Evolutionary conservation across 2,888 invertebrate species (phyloP), one percentile per base, ranked within the genome.

Genomic region (Chironomus riparius): DNA sequence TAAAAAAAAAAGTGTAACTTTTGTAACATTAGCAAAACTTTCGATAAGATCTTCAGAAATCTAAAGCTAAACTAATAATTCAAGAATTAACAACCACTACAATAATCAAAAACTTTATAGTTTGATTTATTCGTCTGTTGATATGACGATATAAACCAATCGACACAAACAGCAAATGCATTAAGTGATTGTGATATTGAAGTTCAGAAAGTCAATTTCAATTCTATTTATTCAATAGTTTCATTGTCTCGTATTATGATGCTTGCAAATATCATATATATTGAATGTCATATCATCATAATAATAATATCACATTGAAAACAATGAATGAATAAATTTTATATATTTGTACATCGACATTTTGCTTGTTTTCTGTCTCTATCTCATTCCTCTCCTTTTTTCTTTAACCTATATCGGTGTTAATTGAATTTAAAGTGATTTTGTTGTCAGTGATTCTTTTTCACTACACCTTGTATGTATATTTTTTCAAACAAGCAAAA

Each of bases 391-490:
- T 18, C 56, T 18, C 56, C 18, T 18, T 15, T n/a, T 38, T 38
- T 38, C 50, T n/a, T 50, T 50, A n/a, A 15, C 15, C 56, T 56
- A 15, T 56, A 56, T 56, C 56, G 56, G 47, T 56, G 72, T 62
- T 73, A 73, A 73, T 73, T 73, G 72, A 73, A 73, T 73, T 73
- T 73, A 24, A 73, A 73, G 47, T 28, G 72, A 73, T 62, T 38
- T 73, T 73, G 72, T 56, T 56, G n/a, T 38, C 38, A 38, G 62
- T 15, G 72, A 28, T 38, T 38, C 56, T 56, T 56, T 18, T 56
- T 18, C 56, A 61, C 61, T 38, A 56, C 62, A 18, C 28, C 38
- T 38, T 10, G 38, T 38, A 2, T 38, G 18, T 21, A 62, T 62
- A 62, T 73, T 38, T 47, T 70, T 47, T 47, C 18, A 47, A n/a